Percentiles rank a stretch among this genome's conserved stretches.
These are phyloP conservation scores for Chiridota heheva DNA, from an alignment of 35 echinoderm and acorn worm species.

Conservation along the genomic window DNA sequence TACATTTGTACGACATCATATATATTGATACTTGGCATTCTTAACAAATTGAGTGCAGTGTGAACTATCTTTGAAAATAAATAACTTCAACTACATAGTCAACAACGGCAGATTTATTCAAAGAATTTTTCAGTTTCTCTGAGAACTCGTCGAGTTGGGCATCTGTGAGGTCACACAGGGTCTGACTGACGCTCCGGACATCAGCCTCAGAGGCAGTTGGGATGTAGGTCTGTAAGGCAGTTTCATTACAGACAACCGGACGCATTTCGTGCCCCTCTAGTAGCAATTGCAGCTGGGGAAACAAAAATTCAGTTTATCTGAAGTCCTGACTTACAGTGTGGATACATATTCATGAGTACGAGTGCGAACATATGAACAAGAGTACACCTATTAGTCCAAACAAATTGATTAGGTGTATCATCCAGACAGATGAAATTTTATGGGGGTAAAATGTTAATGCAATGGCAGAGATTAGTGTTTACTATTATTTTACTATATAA, in stretches of 20 bases:
- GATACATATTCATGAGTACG: no score
- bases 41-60: no score
- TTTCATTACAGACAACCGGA: slow-evolving; percentile 60
- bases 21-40: no score
- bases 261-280: slow-evolving; percentile 52
- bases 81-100: slow-evolving; percentile 29
- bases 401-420: no score
- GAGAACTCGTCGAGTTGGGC: slow-evolving; percentile 64
- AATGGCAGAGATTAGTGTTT: no score
- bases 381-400: no score
- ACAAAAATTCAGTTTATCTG: background rate
- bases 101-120: slow-evolving; percentile 36
- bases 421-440: no score
- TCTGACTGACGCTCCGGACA: slow-evolving; percentile 40
- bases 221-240: slow-evolving; percentile 47
- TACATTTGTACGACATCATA: no score
- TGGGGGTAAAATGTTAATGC: no score
- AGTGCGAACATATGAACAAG: background rate
- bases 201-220: slow-evolving; percentile 29
- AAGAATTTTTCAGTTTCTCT: slow-evolving; percentile 27
- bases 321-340: background rate
- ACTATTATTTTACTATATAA: no score
- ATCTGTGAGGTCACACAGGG: slow-evolving; percentile 54
- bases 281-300: slow-evolving; percentile 54
- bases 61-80: background rate